Percentiles rank a stretch among this genome's conserved stretches.
Conservation (phyloP, 2,888 invertebrate species). For the Alviniconcha strummeri region DNA sequence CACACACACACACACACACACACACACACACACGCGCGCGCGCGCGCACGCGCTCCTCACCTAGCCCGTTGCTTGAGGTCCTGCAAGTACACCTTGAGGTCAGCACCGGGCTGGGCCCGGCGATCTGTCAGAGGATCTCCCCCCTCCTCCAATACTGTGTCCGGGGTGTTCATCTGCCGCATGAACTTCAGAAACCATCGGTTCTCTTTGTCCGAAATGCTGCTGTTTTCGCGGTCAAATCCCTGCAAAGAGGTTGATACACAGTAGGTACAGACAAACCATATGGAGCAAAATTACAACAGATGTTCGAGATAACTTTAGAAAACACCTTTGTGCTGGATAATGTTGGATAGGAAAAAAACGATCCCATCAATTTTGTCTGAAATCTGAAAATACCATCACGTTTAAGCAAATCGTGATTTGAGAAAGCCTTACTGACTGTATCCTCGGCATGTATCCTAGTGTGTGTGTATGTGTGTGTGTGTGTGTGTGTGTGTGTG, state of each 20-base stretch:
- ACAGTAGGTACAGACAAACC: no score
- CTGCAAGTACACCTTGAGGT: conserved; percentile 59
- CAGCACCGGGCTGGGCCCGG: conserved; percentile 62
- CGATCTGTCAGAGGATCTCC: conserved; percentile 41
- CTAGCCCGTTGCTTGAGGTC: conserved; percentile 58
- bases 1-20: neutral
- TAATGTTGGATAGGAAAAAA: no score
- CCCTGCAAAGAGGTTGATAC: conserved; percentile 42
- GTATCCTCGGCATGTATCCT: no score
- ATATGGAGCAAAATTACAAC: no score
- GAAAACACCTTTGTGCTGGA: no score
- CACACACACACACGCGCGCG: neutral
- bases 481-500: no score
- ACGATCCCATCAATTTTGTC: no score
- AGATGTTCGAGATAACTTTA: no score
- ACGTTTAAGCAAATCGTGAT: no score
- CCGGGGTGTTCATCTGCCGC: conserved; percentile 40
- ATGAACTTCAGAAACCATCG: conserved; percentile 63
- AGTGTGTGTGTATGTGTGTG: no score
- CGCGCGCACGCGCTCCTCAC: conserved; percentile 39
- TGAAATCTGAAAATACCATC: no score
- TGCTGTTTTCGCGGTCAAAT: conserved; percentile 58
- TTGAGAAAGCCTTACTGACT: no score
- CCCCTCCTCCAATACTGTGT: neutral
- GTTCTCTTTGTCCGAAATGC: conserved; percentile 62